A percentile compares a stretch with the other conserved stretches of the same genome.
Evolutionary conservation across 2,113 vertebrate species (phyloP).

Genomic region (Myotis brandtii): DNA sequence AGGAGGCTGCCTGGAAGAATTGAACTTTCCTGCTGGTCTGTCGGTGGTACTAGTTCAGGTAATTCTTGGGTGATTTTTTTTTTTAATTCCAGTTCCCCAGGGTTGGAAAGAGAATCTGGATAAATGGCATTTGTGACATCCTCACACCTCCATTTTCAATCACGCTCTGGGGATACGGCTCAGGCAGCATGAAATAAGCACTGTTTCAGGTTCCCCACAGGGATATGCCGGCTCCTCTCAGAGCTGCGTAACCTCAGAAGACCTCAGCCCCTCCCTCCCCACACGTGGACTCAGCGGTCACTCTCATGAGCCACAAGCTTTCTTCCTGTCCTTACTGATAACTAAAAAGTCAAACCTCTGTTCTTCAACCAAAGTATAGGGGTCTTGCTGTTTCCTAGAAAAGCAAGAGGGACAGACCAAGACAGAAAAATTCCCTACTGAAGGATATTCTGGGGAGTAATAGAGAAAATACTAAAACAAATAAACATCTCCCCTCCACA

Average conservation of each 20-base stretch:
- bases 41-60: constrained; percentile 19
- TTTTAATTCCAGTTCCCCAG: constrained; percentile 30
- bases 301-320: neutral
- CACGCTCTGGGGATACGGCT: neutral
- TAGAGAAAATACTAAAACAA: neutral
- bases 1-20: constrained; percentile 33
- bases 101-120: constrained; percentile 58
- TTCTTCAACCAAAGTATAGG: neutral
- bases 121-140: constrained; percentile 1
- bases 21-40: constrained; percentile 29
- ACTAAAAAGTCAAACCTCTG: neutral
- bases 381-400: neutral
- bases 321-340: neutral
- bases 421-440: neutral
- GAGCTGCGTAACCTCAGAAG: neutral
- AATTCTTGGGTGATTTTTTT: neutral
- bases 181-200: constrained; percentile 65
- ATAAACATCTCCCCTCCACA: too few relatives aligned
- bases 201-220: constrained; percentile 56
- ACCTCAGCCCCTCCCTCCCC: neutral
- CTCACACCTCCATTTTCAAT: neutral
- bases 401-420: neutral
- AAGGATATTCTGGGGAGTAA: neutral
- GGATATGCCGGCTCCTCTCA: neutral
- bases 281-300: fast-evolving